A percentile compares a stretch with the other conserved stretches of the same genome.
These are phyloP conservation scores for Alviniconcha strummeri DNA, from an alignment of 2,888 invertebrate genomes.

Conservation along the genomic window DNA sequence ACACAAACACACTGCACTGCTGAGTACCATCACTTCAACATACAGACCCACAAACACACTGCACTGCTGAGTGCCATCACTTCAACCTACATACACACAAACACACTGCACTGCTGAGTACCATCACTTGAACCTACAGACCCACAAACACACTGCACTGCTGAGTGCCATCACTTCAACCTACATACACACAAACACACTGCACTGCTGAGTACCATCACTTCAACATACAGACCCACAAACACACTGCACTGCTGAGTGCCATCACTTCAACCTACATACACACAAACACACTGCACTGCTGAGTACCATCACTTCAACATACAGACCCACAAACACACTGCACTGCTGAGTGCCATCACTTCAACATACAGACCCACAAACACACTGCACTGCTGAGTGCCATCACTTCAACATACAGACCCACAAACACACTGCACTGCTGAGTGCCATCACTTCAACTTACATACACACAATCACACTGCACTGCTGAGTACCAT, in stretches of 20 bases:
- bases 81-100: constrained; percentile 11
- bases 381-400: background rate
- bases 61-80: constrained; percentile 34
- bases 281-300: background rate
- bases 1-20: background rate
- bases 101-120: background rate
- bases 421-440: background rate
- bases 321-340: background rate
- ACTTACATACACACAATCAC: background rate
- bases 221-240: background rate
- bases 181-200: background rate
- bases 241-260: background rate
- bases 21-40: background rate
- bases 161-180: background rate
- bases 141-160: background rate
- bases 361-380: background rate
- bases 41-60: background rate
- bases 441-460: background rate
- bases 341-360: background rate
- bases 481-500: too few species aligned
- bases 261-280: background rate
- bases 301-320: constrained; percentile 16
- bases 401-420: constrained; percentile 26
- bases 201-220: constrained; percentile 7
- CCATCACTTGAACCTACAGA: constrained; percentile 27